These are phyloP conservation scores for Rhopilema esculentum DNA, from an alignment of 30 jellyfish, hydroid and myxozoan species.

Conservation along the genomic window DNA sequence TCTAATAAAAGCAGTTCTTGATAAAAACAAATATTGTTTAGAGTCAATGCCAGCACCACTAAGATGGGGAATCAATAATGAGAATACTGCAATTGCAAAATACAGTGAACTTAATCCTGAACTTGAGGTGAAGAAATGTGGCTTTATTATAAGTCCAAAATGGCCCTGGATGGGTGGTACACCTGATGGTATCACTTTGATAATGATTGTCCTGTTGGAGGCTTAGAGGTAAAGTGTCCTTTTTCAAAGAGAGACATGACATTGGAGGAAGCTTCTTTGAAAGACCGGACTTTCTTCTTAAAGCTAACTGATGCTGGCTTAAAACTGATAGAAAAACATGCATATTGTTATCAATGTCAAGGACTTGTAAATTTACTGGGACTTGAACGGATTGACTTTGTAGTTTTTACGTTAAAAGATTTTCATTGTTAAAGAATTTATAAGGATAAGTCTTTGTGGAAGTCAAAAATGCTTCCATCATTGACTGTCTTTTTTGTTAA, in stretches of 20 bases:
- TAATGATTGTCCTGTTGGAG: background rate
- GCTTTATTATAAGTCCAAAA: conserved; percentile 24
- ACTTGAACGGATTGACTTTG: background rate
- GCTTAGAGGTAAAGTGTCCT: conserved; percentile 40
- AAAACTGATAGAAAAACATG: too few species aligned
- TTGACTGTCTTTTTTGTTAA: background rate
- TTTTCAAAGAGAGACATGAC: conserved; percentile 15
- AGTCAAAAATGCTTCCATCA: background rate
- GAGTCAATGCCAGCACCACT: conserved; percentile 59
- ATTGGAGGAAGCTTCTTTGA: conserved; percentile 11
- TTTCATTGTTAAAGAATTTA: background rate
- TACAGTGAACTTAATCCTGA: background rate
- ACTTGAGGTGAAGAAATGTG: conserved; percentile 8
- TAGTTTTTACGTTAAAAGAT: background rate
- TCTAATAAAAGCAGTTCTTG: too few species aligned
- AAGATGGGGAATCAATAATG: conserved; percentile 42
- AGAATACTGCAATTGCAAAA: conserved; percentile 2
- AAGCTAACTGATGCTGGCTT: too few species aligned
- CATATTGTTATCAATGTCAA: too few species aligned
- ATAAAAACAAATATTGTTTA: too few species aligned
- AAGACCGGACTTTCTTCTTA: too few species aligned
- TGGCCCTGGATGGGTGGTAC: conserved; percentile 57
- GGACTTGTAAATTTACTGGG: background rate
- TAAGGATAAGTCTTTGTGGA: background rate
- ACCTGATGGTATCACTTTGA: conserved; percentile 23